Percentiles rank a stretch among this genome's conserved stretches.
Evolutionary conservation across 1,140 invertebrate species (phyloP).

Genomic region (Elysia chlorotica): DNA sequence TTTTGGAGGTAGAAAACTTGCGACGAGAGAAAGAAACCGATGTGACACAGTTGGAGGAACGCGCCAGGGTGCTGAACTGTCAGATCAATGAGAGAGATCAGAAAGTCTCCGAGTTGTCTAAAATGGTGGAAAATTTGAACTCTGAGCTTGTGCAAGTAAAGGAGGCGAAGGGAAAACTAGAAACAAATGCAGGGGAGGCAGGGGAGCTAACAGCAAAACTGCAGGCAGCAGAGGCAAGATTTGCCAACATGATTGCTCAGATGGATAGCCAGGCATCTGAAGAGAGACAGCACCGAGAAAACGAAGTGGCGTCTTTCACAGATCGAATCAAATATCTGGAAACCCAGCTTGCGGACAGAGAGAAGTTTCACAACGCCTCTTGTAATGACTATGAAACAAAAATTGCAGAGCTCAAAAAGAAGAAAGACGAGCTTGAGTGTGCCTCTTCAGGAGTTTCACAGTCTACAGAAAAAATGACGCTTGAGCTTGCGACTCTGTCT

Average conservation of each 20-base stretch:
- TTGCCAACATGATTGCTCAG: neutral
- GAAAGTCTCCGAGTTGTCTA: neutral
- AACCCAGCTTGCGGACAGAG: neutral
- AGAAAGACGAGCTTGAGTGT: neutral
- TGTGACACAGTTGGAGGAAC: too few relatives aligned
- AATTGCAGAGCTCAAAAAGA: constrained; percentile 1
- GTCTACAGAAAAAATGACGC: neutral
- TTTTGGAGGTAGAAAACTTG: neutral
- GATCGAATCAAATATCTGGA: constrained; percentile 1
- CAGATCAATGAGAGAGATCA: neutral
- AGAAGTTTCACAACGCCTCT: neutral
- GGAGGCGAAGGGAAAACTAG: neutral
- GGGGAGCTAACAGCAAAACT: neutral
- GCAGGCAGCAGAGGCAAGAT: neutral
- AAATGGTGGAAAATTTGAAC: neutral
- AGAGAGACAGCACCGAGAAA: neutral
- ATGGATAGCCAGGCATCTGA: constrained; percentile 2
- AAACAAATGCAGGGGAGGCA: neutral
- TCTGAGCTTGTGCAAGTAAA: neutral
- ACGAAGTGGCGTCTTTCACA: neutral
- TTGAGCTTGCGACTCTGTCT: neutral
- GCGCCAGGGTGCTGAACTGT: neutral
- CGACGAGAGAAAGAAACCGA: too few relatives aligned
- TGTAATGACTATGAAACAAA: neutral
- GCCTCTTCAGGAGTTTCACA: neutral